phyloP scores from a whole-genome alignment of 1,140 invertebrate species.

The Ladona fulva region DNA sequence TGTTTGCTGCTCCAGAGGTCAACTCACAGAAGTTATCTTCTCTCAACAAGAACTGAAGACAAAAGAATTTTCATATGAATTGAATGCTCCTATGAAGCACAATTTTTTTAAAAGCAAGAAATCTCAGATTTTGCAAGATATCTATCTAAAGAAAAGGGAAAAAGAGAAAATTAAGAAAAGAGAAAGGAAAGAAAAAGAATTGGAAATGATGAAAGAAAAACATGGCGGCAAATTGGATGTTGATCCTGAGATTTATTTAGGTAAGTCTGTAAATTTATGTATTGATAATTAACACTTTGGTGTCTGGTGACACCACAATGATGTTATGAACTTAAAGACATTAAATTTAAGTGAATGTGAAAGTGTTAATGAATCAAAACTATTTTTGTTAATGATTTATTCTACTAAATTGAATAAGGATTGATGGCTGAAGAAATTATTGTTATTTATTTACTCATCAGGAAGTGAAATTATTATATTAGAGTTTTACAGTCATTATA shows the following conservation, averaged over 20 bases:
- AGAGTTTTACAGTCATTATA: no score
- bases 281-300: no score
- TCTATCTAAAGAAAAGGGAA: constrained; percentile 35
- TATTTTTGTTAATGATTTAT: no score
- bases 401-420: no score
- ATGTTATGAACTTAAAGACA: no score
- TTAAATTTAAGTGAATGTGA: no score
- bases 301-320: no score
- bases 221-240: constrained; percentile 41
- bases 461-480: no score
- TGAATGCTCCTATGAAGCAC: constrained; percentile 24
- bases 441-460: no score
- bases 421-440: no score
- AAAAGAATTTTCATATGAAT: constrained; percentile 37
- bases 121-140: constrained; percentile 43
- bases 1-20: constrained; percentile 43
- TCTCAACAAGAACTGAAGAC: constrained; percentile 36
- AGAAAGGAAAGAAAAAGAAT: constrained; percentile 41
- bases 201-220: constrained; percentile 44
- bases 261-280: constrained; percentile 27
- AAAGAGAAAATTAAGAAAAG: constrained; percentile 41
- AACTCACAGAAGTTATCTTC: constrained; percentile 43
- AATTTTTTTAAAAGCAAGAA: constrained; percentile 48
- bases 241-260: constrained; percentile 45
- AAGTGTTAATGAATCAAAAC: no score